These are phyloP conservation scores for Syngnathus floridae DNA, from an alignment of 2,113 vertebrate genomes.

Conservation along the genomic window DNA sequence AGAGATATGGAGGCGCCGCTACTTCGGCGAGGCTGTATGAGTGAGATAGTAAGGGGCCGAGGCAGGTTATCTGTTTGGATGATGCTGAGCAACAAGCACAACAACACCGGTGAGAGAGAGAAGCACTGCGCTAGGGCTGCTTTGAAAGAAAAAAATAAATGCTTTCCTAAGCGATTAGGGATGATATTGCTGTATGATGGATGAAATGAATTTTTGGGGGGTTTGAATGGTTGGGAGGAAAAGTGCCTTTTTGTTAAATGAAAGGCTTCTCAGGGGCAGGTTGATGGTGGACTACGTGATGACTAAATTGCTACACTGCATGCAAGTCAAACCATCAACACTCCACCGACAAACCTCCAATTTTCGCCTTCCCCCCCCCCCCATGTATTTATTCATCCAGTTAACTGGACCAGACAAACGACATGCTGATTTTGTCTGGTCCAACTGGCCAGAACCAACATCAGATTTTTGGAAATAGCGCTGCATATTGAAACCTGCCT, in stretches of 20 bases:
- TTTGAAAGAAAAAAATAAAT: conserved; percentile 37
- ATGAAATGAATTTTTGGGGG: conserved; percentile 25
- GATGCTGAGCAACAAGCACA: conserved; percentile 48
- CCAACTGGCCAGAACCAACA: conserved; percentile 29
- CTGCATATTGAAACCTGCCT: conserved; percentile 23
- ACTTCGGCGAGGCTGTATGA: conserved; percentile 52
- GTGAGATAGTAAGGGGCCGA: conserved; percentile 47
- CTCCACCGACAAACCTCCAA: conserved; percentile 65
- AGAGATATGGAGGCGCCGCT: conserved; percentile 61
- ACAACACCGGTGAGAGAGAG: conserved; percentile 26
- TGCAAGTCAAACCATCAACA: conserved; percentile 48
- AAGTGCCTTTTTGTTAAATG: not conserved
- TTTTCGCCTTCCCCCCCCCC: conserved; percentile 30
- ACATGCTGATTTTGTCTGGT: conserved; percentile 17
- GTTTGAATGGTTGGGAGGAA: conserved; percentile 18
- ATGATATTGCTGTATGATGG: conserved; percentile 29
- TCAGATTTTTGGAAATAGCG: conserved; percentile 18
- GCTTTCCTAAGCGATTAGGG: conserved; percentile 22
- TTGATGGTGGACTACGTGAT: not conserved
- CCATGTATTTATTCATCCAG: conserved; percentile 1
- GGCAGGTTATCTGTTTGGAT: conserved; percentile 46
- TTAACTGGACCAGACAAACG: conserved; percentile 1
- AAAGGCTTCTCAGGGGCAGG: not conserved
- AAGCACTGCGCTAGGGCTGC: conserved; percentile 27
- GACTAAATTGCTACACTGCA: conserved; percentile 38